Conservation (phyloP, 2,797 vertebrate genomes). For the Hyperoplus immaculatus region DNA sequence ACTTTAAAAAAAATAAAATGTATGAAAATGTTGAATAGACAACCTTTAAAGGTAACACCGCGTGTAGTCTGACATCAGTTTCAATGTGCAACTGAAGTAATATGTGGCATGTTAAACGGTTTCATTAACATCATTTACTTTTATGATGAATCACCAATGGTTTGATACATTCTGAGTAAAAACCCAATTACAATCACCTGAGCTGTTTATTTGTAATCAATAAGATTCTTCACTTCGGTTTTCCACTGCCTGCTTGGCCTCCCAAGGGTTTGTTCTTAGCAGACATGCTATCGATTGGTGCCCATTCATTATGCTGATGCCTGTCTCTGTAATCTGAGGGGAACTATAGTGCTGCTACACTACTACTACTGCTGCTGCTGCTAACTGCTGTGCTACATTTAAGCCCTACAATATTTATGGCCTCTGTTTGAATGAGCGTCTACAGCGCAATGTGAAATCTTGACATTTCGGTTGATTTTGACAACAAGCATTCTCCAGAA, state of each 20-base stretch:
- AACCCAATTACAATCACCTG: background rate
- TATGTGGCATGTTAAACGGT: background rate
- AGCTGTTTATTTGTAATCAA: constrained; percentile 37
- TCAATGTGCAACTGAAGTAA: background rate
- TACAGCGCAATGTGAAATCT: background rate
- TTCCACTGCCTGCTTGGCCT: background rate
- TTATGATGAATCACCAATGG: background rate
- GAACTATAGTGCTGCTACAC: background rate
- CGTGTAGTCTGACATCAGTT: constrained; percentile 1
- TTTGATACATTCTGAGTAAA: constrained; percentile 19
- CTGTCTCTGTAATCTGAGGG: constrained; percentile 34
- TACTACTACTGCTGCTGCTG: background rate
- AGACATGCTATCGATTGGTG: constrained; percentile 44
- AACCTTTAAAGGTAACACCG: background rate
- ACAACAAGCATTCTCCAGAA: too few species aligned
- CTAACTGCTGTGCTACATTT: background rate
- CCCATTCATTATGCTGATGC: constrained; percentile 27
- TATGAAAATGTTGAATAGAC: background rate
- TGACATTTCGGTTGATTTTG: too few species aligned
- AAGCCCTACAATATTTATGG: background rate
- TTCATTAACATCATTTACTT: too few species aligned
- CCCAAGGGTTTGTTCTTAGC: constrained; percentile 21
- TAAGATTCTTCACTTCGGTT: background rate
- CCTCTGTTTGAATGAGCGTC: background rate
- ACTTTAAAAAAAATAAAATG: too few species aligned